These are phyloP conservation scores for Morus bassanus DNA, from an alignment of 2,797 vertebrate species.

Conservation along the genomic window DNA sequence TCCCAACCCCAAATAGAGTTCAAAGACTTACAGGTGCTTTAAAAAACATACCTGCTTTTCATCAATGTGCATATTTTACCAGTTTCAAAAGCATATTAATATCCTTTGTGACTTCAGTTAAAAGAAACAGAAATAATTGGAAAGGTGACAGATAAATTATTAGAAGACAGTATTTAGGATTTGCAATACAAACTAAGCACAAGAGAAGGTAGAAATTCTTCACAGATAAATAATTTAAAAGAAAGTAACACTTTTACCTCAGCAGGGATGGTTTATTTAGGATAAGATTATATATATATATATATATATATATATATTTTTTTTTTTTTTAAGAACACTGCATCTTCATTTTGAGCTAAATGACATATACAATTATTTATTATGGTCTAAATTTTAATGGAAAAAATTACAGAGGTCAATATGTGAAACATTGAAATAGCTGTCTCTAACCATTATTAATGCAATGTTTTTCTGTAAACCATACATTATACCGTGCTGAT, in stretches of 20 bases:
- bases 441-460: neutral
- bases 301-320: too few species aligned
- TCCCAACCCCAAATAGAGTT: neutral
- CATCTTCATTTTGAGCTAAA: neutral
- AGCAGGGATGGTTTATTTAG: neutral
- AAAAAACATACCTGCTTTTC: slow-evolving; percentile 29
- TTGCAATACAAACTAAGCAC: slow-evolving; percentile 13
- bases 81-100: slow-evolving; percentile 61
- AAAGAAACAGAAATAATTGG: slow-evolving; percentile 59
- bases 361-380: neutral
- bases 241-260: slow-evolving; percentile 4
- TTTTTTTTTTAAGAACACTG: neutral
- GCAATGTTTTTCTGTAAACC: neutral
- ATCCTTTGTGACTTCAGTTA: slow-evolving; percentile 43
- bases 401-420: neutral
- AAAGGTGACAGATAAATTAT: slow-evolving; percentile 45
- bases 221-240: slow-evolving; percentile 47
- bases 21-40: slow-evolving; percentile 40
- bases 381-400: neutral
- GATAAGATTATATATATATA: neutral
- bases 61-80: slow-evolving; percentile 36
- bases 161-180: slow-evolving; percentile 43
- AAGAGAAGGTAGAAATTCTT: neutral
- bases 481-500: neutral
- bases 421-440: neutral